Base-by-base conservation (phyloP, 2,797 vertebrate genomes). In the Gadopsis marmoratus region DNA sequence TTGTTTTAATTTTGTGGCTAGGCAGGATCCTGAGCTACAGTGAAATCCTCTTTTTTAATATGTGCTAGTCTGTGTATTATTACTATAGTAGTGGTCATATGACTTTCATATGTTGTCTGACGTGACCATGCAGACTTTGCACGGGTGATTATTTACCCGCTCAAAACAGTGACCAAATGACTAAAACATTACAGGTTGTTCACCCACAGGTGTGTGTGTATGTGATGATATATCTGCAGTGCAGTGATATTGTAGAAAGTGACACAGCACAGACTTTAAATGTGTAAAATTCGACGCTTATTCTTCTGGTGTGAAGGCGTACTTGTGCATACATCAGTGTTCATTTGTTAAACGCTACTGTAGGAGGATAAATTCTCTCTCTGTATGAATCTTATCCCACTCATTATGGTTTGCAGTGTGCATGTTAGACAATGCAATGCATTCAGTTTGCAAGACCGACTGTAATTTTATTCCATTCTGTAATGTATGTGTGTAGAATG, bases 241-340 rank as follows among this genome's bases (percentile, higher is more conserved):
- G 60, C 33, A 16, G 41, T 23, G 10, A 21, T 14, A 43, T 48
- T 79, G 17, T 23, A 55, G 19, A 67, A 41, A 51, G 6, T 23
- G 41, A 50, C 39, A 74, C 21, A 69, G 17, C n/a, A n/a, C 17
- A 56, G 39, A 16, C 43, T 70, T 69, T 17, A 64, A 79, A 61
- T 9, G 31, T 58, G 19, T 37, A 54, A 21, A 33, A 76, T 51
- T 37, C 1, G 0, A 26, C 8, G 72, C 33, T 21, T 65, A 58
- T 66, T 41, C 23, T 35, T 29, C 21, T n/a, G 14, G 23, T 65
- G n/a, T 60, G 35, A 69, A 53, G 23, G 41, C 1, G 31, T 37
- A 11, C 55, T 31, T 31, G 1, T 21, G 31, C 11, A 7, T 47
- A 10, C 48, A 10, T 2, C 1, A 58, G 37, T 58, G 16, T 53